Percentiles rank a stretch among this genome's conserved stretches.
These are phyloP conservation scores for Heteromyza rotundicornis DNA, from an alignment of 2,888 invertebrate genomes.

Conservation along the genomic window DNA sequence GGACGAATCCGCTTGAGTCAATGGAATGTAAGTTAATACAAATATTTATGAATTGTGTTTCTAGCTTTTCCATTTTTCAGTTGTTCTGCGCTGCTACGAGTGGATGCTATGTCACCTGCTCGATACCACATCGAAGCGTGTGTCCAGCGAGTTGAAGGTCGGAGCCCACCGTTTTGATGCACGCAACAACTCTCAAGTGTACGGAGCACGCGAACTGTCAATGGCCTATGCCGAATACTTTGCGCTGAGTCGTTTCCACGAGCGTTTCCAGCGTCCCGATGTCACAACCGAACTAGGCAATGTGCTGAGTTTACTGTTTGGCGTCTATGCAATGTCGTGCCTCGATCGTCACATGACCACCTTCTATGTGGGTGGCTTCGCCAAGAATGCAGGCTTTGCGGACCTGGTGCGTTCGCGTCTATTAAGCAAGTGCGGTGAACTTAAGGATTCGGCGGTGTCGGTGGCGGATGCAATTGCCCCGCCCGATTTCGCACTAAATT, in stretches of 20 bases:
- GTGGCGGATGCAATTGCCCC: slow-evolving; percentile 87
- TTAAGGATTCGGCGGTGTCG: slow-evolving; percentile 78
- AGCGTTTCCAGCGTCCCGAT: slow-evolving; percentile 53
- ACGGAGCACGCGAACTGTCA: slow-evolving; percentile 76
- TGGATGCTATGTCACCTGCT: slow-evolving; percentile 85
- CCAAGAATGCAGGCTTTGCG: slow-evolving; percentile 66
- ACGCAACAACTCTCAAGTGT: slow-evolving; percentile 81
- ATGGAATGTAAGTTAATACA: slow-evolving; percentile 54
- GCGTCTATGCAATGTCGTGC: slow-evolving; percentile 67
- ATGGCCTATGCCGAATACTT: slow-evolving; percentile 79
- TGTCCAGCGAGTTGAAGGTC: slow-evolving; percentile 65
- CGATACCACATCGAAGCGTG: slow-evolving; percentile 71
- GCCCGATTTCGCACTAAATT: slow-evolving; percentile 88
- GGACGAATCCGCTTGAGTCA: slow-evolving; percentile 35
- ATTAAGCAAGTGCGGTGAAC: slow-evolving; percentile 70
- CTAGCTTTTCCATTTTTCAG: slow-evolving; percentile 60
- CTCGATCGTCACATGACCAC: slow-evolving; percentile 75
- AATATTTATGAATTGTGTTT: background rate
- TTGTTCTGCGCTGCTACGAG: slow-evolving; percentile 74
- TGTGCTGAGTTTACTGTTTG: slow-evolving; percentile 65
- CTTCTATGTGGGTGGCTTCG: slow-evolving; percentile 70
- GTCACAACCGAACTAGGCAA: slow-evolving; percentile 52
- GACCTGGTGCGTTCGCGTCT: slow-evolving; percentile 72
- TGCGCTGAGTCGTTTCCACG: slow-evolving; percentile 61
- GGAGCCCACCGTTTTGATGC: slow-evolving; percentile 77